These are phyloP conservation scores for Zenarchopterus dispar DNA, from an alignment of 2,797 vertebrate genomes.

Conservation along the genomic window DNA sequence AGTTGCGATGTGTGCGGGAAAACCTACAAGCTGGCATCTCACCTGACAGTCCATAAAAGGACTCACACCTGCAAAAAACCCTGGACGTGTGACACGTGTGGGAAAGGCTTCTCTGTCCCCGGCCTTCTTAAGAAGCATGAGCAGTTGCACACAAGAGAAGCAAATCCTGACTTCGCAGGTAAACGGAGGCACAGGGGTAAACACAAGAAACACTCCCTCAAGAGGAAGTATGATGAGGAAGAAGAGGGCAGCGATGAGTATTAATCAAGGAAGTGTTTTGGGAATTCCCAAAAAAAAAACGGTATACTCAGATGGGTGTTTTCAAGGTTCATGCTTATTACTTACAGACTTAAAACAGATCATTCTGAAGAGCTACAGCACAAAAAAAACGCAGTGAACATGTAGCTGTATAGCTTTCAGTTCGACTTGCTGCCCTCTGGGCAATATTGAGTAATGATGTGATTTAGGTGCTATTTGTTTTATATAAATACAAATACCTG, in stretches of 20 bases:
- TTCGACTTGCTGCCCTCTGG: background rate
- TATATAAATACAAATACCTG: too few relatives aligned
- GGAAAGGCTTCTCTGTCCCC: conserved; percentile 73
- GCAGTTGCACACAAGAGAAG: conserved; percentile 67
- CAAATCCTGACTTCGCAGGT: conserved; percentile 61
- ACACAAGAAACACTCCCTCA: conserved; percentile 73
- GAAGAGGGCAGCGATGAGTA: conserved; percentile 76
- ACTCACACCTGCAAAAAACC: conserved; percentile 78
- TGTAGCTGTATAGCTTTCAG: background rate
- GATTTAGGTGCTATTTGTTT: background rate
- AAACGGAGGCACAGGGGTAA: conserved; percentile 69
- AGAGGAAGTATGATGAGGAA: conserved; percentile 75
- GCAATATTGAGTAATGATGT: background rate
- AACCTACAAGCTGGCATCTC: conserved; percentile 78
- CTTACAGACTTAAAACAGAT: background rate
- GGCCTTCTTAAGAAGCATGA: conserved; percentile 78
- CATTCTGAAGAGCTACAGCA: background rate
- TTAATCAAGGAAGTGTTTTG: conserved; percentile 32
- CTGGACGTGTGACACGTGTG: conserved; percentile 75
- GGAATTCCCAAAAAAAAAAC: background rate
- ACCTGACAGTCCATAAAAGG: conserved; percentile 78
- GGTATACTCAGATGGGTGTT: background rate
- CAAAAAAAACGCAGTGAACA: background rate
- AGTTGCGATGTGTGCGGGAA: conserved; percentile 79
- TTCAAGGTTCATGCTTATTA: conserved; percentile 3